A percentile compares a stretch with the other conserved stretches of the same genome.
Conservation (phyloP, 1,140 invertebrate genomes). For the Agrilus planipennis region DNA sequence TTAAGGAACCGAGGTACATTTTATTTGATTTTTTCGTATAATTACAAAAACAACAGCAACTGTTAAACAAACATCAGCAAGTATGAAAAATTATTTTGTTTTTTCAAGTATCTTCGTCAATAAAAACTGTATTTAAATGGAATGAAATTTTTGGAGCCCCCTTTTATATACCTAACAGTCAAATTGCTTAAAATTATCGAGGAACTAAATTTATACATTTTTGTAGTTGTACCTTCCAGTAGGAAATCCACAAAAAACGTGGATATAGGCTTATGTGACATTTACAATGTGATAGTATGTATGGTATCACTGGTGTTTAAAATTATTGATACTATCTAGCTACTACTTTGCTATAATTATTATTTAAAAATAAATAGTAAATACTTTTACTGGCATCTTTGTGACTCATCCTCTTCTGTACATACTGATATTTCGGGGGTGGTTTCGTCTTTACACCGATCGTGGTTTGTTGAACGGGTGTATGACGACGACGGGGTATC, state of each 20-base stretch:
- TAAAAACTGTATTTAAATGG: no score
- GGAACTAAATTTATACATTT: slow-evolving; percentile 13
- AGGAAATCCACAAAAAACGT: slow-evolving; percentile 10
- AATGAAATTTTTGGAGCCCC: no score
- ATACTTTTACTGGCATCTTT: background rate
- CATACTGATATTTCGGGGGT: slow-evolving; percentile 5
- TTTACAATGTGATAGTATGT: no score
- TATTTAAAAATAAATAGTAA: background rate
- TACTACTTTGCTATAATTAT: background rate
- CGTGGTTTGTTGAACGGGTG: slow-evolving; percentile 26
- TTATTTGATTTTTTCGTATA: no score
- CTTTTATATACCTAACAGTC: slow-evolving; percentile 1
- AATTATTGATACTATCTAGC: slow-evolving; percentile 1
- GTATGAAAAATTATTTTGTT: no score
- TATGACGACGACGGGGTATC: slow-evolving; percentile 9
- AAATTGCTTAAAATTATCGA: slow-evolving; percentile 7
- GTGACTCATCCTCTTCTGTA: background rate
- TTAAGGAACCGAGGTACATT: no score
- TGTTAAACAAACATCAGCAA: no score
- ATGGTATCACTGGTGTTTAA: slow-evolving; percentile 3
- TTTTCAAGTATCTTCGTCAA: no score
- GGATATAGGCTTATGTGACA: background rate
- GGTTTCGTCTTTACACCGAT: slow-evolving; percentile 17
- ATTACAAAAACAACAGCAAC: no score
- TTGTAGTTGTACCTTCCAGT: slow-evolving; percentile 15